phyloP scores from a whole-genome alignment of 2,888 invertebrate genomes.

The Gnatocerus cornutus region DNA sequence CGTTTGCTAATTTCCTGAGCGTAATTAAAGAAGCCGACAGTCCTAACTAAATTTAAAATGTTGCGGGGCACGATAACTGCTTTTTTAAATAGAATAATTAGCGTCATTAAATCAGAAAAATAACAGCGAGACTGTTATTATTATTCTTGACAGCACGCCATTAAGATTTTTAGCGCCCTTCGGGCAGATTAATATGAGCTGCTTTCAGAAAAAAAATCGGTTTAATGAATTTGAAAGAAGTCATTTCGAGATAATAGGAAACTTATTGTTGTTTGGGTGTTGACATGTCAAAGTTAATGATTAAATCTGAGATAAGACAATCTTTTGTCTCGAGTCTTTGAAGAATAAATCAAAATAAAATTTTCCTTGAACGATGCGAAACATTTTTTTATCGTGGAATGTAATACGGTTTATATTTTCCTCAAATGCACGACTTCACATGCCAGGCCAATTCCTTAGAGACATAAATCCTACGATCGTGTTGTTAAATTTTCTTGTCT shows the following conservation, averaged over 20 bases:
- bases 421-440: slow-evolving; percentile 4
- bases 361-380: slow-evolving; percentile 1
- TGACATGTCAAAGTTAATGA: neutral
- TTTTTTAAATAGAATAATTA: slow-evolving; percentile 38
- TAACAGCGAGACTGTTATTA: slow-evolving; percentile 18
- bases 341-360: slow-evolving; percentile 4
- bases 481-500: slow-evolving; percentile 6
- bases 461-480: slow-evolving; percentile 5
- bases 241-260: slow-evolving; percentile 14
- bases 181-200: slow-evolving; percentile 29
- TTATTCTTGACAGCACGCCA: slow-evolving; percentile 24
- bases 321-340: neutral
- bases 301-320: neutral
- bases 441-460: slow-evolving; percentile 7
- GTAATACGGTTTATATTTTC: slow-evolving; percentile 2
- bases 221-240: slow-evolving; percentile 26
- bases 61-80: neutral
- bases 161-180: slow-evolving; percentile 24
- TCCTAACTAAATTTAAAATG: slow-evolving; percentile 13
- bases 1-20: slow-evolving; percentile 25
- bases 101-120: slow-evolving; percentile 25
- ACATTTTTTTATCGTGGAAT: slow-evolving; percentile 5
- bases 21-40: slow-evolving; percentile 13
- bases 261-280: slow-evolving; percentile 11
- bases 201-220: slow-evolving; percentile 18